phyloP scores from a whole-genome alignment of 2,888 invertebrate species.

The Drosophila diplacantha region DNA sequence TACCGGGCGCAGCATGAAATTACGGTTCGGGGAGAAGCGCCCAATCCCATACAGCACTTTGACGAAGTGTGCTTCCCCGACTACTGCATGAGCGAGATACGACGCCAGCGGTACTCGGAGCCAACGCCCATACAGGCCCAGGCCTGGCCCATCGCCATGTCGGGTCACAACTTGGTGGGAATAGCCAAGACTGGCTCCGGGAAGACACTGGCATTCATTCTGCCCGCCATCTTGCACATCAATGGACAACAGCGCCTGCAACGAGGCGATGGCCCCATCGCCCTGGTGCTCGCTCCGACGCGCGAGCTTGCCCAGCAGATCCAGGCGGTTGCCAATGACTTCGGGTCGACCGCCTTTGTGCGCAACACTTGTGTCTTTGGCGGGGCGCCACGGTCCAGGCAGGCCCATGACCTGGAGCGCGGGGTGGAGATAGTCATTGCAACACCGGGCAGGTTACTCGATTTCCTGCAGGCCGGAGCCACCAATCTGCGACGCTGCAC shows the following conservation, averaged over 20 bases:
- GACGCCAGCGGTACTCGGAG: constrained; percentile 83
- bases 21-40: constrained; percentile 85
- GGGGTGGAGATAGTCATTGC: constrained; percentile 94
- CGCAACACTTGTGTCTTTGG: constrained; percentile 94
- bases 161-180: constrained; percentile 89
- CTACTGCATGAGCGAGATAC: constrained; percentile 83
- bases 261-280: constrained; percentile 90
- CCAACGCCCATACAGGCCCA: constrained; percentile 92
- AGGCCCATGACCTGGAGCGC: constrained; percentile 84
- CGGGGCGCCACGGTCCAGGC: constrained; percentile 90
- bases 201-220: constrained; percentile 87
- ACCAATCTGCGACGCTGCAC: constrained; percentile 87
- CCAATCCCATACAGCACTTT: constrained; percentile 87
- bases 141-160: constrained; percentile 91
- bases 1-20: constrained; percentile 85
- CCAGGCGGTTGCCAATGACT: constrained; percentile 88
- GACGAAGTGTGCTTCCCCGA: constrained; percentile 89
- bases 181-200: constrained; percentile 92
- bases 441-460: constrained; percentile 91
- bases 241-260: constrained; percentile 87
- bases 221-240: constrained; percentile 92
- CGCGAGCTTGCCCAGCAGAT: constrained; percentile 89
- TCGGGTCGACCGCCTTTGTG: constrained; percentile 87
- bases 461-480: constrained; percentile 87
- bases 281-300: constrained; percentile 87